These are phyloP conservation scores for Heliconius nattereri DNA, from an alignment of 1,140 invertebrate genomes.

Conservation along the genomic window DNA sequence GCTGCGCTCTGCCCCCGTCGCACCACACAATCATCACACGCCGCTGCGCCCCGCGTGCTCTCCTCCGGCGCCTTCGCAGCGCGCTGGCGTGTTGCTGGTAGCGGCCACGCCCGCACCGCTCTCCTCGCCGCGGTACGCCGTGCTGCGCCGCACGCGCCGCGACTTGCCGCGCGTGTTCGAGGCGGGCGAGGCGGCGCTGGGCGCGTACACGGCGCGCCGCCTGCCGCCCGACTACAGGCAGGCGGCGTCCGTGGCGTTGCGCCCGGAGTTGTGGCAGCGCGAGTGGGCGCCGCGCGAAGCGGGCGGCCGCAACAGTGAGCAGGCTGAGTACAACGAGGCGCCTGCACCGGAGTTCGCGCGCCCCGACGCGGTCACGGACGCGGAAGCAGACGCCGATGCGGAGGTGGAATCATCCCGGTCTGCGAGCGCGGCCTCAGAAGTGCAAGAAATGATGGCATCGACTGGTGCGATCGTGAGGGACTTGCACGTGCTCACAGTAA, in stretches of 20 bases:
- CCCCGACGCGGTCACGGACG: neutral
- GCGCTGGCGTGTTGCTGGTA: slow-evolving; percentile 27
- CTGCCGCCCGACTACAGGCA: slow-evolving; percentile 46
- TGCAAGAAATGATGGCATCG: neutral
- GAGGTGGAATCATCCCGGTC: neutral
- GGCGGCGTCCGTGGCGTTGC: slow-evolving; percentile 31
- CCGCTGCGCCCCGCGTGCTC: slow-evolving; percentile 30
- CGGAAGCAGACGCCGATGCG: neutral
- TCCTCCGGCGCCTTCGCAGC: slow-evolving; percentile 6
- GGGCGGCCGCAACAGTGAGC: slow-evolving; percentile 37
- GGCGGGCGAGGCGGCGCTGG: slow-evolving; percentile 35
- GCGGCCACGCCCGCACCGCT: slow-evolving; percentile 23
- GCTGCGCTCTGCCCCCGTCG: slow-evolving; percentile 47
- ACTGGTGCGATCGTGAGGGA: neutral
- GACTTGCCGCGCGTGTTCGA: slow-evolving; percentile 38
- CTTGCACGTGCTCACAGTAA: too few relatives aligned
- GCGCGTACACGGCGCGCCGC: slow-evolving; percentile 32
- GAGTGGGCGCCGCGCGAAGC: slow-evolving; percentile 15
- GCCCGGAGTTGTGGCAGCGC: slow-evolving; percentile 24
- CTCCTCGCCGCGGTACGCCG: slow-evolving; percentile 27
- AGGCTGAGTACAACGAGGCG: neutral
- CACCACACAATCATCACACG: slow-evolving; percentile 45
- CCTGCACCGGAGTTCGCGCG: neutral
- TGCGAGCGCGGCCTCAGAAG: neutral
- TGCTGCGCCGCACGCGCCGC: slow-evolving; percentile 22